Evolutionary conservation across 2,888 invertebrate species (phyloP).

Genomic region (Craniophora ligustri): DNA sequence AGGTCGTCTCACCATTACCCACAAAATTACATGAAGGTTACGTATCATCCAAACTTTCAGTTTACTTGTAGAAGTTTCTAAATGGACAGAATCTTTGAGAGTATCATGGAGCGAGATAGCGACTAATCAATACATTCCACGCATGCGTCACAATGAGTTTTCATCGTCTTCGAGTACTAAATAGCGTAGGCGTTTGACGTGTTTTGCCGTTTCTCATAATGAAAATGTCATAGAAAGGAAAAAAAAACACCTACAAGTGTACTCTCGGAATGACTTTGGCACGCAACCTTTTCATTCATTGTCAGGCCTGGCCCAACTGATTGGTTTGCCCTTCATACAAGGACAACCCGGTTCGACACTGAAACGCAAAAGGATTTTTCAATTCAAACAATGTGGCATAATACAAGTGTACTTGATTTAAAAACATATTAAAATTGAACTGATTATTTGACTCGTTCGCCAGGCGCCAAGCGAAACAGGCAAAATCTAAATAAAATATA

Average conservation of each 20-base stretch:
- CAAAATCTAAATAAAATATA: too few species aligned
- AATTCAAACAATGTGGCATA: background rate
- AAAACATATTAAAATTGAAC: background rate
- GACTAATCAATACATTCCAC: slow-evolving; percentile 83
- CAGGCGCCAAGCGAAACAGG: too few species aligned
- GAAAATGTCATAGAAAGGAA: slow-evolving; percentile 29
- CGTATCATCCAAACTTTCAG: slow-evolving; percentile 36
- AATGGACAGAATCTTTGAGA: slow-evolving; percentile 52
- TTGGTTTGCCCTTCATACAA: slow-evolving; percentile 48
- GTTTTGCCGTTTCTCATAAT: slow-evolving; percentile 28
- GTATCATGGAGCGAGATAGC: slow-evolving; percentile 68
- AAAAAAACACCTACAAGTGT: slow-evolving; percentile 14
- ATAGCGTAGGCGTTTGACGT: slow-evolving; percentile 66
- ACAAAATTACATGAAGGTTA: slow-evolving; percentile 30
- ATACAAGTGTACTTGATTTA: too few species aligned
- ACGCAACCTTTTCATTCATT: background rate
- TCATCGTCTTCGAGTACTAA: slow-evolving; percentile 58
- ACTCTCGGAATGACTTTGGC: slow-evolving; percentile 9
- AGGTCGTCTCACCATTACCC: slow-evolving; percentile 34
- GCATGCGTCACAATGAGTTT: slow-evolving; percentile 81
- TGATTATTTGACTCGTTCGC: too few species aligned
- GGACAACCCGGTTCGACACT: slow-evolving; percentile 25
- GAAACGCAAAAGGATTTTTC: slow-evolving; percentile 11
- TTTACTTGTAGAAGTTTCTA: slow-evolving; percentile 36
- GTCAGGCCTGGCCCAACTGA: slow-evolving; percentile 34